Conservation (phyloP, 2,888 invertebrate species). For the Cactoblastis cactorum region DNA sequence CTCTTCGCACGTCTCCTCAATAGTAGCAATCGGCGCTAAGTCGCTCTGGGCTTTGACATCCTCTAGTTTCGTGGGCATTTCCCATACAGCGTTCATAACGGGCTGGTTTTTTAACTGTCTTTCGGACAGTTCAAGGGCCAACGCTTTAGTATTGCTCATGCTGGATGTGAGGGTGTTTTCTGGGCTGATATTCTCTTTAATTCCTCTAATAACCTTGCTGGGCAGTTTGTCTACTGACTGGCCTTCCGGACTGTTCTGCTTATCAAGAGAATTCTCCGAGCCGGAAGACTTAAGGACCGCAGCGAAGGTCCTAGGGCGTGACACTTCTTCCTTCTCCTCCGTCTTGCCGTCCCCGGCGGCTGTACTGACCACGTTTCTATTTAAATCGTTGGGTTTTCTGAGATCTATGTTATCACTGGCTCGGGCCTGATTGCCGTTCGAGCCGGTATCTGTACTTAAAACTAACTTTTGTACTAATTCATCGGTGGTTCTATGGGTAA, state of each 20-base stretch:
- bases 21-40: slow-evolving; percentile 65
- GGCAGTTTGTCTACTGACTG: slow-evolving; percentile 73
- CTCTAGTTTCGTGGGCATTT: slow-evolving; percentile 40
- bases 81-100: slow-evolving; percentile 41
- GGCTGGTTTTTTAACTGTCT: slow-evolving; percentile 46
- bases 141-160: slow-evolving; percentile 58
- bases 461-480: slow-evolving; percentile 76
- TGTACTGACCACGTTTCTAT: slow-evolving; percentile 37
- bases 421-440: slow-evolving; percentile 38
- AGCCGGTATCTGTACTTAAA: slow-evolving; percentile 54
- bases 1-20: slow-evolving; percentile 62
- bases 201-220: slow-evolving; percentile 76
- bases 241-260: slow-evolving; percentile 62
- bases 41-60: slow-evolving; percentile 44
- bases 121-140: slow-evolving; percentile 55
- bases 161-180: slow-evolving; percentile 77
- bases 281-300: slow-evolving; percentile 67
- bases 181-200: slow-evolving; percentile 82
- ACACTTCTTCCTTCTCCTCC: slow-evolving; percentile 36
- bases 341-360: slow-evolving; percentile 25
- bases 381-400: slow-evolving; percentile 64
- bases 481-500: slow-evolving; percentile 72
- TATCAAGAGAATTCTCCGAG: slow-evolving; percentile 64
- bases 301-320: slow-evolving; percentile 62
- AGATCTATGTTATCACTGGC: slow-evolving; percentile 63